These are phyloP conservation scores for Myotis lucifugus DNA, from an alignment of 2,113 vertebrate species.

Conservation along the genomic window DNA sequence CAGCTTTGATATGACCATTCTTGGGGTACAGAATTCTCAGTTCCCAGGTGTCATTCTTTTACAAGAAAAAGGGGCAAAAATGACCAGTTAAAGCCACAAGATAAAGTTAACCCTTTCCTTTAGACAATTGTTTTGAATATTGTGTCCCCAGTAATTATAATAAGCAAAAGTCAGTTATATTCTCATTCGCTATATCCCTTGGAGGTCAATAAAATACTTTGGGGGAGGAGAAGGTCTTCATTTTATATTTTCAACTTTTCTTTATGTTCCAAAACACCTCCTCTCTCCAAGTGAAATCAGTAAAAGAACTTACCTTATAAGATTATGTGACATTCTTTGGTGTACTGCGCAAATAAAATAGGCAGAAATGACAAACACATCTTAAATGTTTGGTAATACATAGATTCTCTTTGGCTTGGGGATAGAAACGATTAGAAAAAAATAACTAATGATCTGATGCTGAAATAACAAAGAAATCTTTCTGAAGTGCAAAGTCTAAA, in stretches of 20 bases:
- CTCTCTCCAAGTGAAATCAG: not conserved
- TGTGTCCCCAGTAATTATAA: not conserved
- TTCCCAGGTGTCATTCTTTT: conserved; percentile 40
- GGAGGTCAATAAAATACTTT: not conserved
- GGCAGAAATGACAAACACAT: not conserved
- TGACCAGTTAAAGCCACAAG: not conserved
- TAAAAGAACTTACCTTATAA: not conserved
- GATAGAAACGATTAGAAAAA: conserved; percentile 36
- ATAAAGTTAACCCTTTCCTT: conserved; percentile 33
- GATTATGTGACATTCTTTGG: not conserved
- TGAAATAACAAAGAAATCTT: conserved; percentile 48
- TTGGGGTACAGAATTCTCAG: conserved; percentile 1
- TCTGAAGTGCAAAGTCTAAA: conserved; percentile 44
- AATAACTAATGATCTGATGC: not conserved
- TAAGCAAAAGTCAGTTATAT: not conserved
- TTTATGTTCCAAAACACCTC: not conserved
- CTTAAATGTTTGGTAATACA: not conserved
- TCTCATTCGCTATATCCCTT: not conserved
- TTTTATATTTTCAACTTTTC: conserved; percentile 33
- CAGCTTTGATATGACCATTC: not conserved
- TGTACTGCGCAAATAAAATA: not conserved
- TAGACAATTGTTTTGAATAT: conserved; percentile 32
- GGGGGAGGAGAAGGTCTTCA: not conserved
- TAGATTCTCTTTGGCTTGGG: not conserved
- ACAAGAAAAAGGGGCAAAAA: not conserved